A percentile compares a stretch with the other conserved stretches of the same genome.
Evolutionary conservation across 1,140 invertebrate genomes (phyloP).

Genomic region (Epicauta chinensis): DNA sequence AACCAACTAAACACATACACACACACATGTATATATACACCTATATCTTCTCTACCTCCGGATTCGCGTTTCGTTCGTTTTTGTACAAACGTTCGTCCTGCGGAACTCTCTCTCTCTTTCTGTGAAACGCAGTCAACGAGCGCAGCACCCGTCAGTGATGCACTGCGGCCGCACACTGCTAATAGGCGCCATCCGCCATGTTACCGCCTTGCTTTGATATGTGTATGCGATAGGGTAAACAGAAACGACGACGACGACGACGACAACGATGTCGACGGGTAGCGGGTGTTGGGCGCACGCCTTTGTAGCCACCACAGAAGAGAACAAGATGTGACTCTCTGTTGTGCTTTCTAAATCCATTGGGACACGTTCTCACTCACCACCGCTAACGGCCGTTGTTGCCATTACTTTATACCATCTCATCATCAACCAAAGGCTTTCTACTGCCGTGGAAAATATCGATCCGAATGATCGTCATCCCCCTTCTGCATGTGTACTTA

Average conservation of each 20-base stretch:
- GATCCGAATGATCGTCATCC: constrained; percentile 3
- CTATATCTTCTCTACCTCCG: no score
- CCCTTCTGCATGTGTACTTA: constrained; percentile 10
- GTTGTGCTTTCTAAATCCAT: constrained; percentile 3
- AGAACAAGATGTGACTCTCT: constrained; percentile 18
- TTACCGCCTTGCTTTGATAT: constrained; percentile 26
- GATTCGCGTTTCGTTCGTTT: constrained; percentile 1
- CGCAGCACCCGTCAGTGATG: constrained; percentile 25
- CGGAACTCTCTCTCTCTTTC: constrained; percentile 13
- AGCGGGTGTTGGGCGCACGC: constrained; percentile 5
- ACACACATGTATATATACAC: no score
- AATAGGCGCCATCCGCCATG: constrained; percentile 31
- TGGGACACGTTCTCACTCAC: constrained; percentile 16
- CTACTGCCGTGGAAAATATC: constrained; percentile 8
- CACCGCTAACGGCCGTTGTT: constrained; percentile 1
- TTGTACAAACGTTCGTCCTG: constrained; percentile 1
- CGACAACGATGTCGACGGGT: not conserved
- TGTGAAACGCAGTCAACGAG: constrained; percentile 1
- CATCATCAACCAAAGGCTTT: no score
- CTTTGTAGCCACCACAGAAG: constrained; percentile 17
- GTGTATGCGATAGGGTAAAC: constrained; percentile 26
- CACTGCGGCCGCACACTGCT: constrained; percentile 26
- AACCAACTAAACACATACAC: no score
- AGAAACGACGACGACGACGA: constrained; percentile 5
- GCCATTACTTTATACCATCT: not conserved